These are phyloP conservation scores for Nomada flava DNA, from an alignment of 2,888 invertebrate genomes.

Conservation along the genomic window DNA sequence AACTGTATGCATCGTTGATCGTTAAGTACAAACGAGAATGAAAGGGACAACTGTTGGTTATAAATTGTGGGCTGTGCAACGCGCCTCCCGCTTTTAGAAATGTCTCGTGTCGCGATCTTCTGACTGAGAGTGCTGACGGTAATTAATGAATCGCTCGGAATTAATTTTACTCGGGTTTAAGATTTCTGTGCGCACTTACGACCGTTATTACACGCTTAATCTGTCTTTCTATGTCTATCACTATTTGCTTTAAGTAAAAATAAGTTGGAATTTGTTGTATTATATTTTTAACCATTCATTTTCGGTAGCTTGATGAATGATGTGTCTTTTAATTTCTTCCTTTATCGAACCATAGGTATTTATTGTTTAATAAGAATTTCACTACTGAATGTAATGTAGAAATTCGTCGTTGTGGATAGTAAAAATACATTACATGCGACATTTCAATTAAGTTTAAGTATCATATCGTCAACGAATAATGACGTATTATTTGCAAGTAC, in stretches of 20 bases:
- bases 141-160: constrained; percentile 22
- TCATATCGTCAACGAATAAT: neutral
- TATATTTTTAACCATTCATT: neutral
- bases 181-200: neutral
- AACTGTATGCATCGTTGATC: neutral
- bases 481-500: neutral
- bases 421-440: neutral
- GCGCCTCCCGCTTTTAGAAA: neutral
- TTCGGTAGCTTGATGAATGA: neutral
- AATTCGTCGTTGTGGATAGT: neutral
- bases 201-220: neutral
- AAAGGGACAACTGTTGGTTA: neutral
- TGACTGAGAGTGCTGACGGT: neutral
- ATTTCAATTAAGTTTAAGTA: neutral
- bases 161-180: constrained; percentile 2
- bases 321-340: neutral
- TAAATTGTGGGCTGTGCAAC: neutral
- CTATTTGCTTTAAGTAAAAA: too few species aligned
- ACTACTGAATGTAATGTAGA: too few species aligned
- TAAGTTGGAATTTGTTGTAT: neutral
- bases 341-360: neutral
- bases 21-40: neutral
- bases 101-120: neutral
- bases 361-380: too few species aligned
- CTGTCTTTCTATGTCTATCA: neutral